Conservation (phyloP, 1,140 invertebrate genomes). For the Oscheius sp. region DNA sequence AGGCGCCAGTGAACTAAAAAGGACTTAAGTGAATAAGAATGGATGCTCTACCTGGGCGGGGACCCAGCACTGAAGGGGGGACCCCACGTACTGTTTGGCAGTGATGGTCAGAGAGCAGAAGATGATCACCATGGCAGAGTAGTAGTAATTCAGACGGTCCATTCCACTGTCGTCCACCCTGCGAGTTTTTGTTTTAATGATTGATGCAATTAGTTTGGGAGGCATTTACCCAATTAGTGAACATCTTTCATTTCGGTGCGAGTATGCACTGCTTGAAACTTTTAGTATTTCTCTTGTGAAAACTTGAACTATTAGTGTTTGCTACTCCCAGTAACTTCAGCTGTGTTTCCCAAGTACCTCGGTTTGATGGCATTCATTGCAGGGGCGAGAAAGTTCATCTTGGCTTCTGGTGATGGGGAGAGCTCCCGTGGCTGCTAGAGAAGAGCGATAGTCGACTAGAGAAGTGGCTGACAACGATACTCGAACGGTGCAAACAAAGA, state of each 20-base stretch:
- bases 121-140: conserved; percentile 64
- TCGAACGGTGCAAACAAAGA: too few species aligned
- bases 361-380: conserved; percentile 10
- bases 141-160: conserved; percentile 66
- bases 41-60: conserved; percentile 59
- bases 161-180: conserved; percentile 65
- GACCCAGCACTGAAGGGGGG: conserved; percentile 60
- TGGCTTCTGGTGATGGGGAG: too few species aligned
- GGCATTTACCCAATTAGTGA: neutral
- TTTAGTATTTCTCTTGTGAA: neutral
- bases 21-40: too few species aligned
- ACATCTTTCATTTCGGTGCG: neutral
- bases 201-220: too few species aligned
- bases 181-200: too few species aligned
- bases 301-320: neutral
- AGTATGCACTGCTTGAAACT: neutral
- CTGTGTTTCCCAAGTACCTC: neutral
- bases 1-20: too few species aligned
- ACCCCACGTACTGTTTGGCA: conserved; percentile 51
- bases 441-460: too few species aligned
- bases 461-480: too few species aligned
- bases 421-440: too few species aligned
- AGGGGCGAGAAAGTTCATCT: neutral
- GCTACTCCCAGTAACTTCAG: neutral
- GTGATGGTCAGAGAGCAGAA: conserved; percentile 61